Evolutionary conservation across 2,888 invertebrate genomes (phyloP).

Genomic region (Caenorhabditis imperialis): DNA sequence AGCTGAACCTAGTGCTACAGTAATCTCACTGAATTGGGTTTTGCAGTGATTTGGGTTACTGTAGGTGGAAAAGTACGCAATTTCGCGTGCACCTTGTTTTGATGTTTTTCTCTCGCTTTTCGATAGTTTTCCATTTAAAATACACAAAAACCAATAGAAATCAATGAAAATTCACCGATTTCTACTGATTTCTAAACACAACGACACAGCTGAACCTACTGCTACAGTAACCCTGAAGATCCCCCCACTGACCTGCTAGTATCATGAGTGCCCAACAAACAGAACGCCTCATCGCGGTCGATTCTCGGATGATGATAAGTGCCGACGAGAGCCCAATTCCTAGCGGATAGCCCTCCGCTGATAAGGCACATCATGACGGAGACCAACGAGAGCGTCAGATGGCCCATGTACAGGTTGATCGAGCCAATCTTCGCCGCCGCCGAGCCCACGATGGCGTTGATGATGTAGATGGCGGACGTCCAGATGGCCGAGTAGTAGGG

Average conservation of each 20-base stretch:
- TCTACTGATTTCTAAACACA: neutral
- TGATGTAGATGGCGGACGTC: conserved; percentile 72
- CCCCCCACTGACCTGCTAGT: conserved; percentile 52
- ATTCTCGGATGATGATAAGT: conserved; percentile 75
- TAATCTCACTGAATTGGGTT: no score
- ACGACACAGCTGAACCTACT: no score
- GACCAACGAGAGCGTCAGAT: conserved; percentile 74
- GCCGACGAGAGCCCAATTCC: conserved; percentile 70
- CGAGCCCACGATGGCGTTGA: conserved; percentile 62
- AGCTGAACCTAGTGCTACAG: no score
- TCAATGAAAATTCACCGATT: neutral
- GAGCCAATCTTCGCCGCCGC: conserved; percentile 70
- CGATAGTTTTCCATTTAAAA: no score
- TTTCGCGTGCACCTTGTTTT: no score
- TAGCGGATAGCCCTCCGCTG: conserved; percentile 67
- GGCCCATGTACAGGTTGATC: conserved; percentile 73
- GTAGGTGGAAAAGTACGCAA: no score
- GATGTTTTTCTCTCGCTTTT: no score
- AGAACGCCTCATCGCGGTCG: conserved; percentile 72
- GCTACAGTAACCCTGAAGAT: no score
- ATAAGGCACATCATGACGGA: conserved; percentile 74
- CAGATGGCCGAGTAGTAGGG: conserved; percentile 77
- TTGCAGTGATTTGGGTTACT: no score
- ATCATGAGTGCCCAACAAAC: conserved; percentile 75
- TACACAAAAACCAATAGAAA: no score